Base-by-base conservation (phyloP, 2,113 vertebrate genomes). In the Melanotaenia duboulayi region DNA sequence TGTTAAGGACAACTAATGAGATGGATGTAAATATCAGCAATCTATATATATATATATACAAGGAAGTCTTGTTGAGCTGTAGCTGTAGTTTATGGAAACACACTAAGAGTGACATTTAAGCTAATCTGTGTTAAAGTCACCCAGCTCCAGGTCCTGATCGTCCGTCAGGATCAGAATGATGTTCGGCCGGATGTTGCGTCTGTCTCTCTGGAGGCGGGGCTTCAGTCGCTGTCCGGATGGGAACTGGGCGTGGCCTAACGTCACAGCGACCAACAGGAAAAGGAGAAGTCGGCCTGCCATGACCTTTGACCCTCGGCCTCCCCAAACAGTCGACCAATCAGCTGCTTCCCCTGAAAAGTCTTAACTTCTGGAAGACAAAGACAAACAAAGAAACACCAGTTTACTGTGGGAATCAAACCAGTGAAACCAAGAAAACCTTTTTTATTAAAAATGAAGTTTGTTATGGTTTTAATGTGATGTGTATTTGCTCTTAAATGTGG, bases 131-230 rank as follows among this genome's bases (percentile, higher is more conserved):
- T 37, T 28, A 4, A n/a, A 24, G 37, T 95, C 90, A 98, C 97
- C 97, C 48, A 99, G 95, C 87, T 99, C 97, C 74, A 96, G 94
- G 76, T 99, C 97, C 90, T 99, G 97, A 91, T 99, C 97, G 7
- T 99, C 97, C 0, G 97, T 99, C 86, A 99, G 95, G 90, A 99
- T 94, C 39, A 99, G 95, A 90, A 99, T 97, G 92, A 99, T 96
- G 93, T 99, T 99, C 28, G 97, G 97, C 6, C 97, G 95, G 90
- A 99, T 99, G 91, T 99, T 99, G 68, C 96, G 95, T 20, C 96
- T 94, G 87, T 99, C 97, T 66, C 96, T 94, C 91, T 98, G 97
- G 81, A 96, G 95, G 81, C 96, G 94, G 85, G 95, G 95, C 80
- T 98, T 98, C 83, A 96, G 92, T 56, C 95, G 96, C 63, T 95